Base-by-base conservation (phyloP, 2,888 invertebrate species). In the Trichacis sp. region DNA sequence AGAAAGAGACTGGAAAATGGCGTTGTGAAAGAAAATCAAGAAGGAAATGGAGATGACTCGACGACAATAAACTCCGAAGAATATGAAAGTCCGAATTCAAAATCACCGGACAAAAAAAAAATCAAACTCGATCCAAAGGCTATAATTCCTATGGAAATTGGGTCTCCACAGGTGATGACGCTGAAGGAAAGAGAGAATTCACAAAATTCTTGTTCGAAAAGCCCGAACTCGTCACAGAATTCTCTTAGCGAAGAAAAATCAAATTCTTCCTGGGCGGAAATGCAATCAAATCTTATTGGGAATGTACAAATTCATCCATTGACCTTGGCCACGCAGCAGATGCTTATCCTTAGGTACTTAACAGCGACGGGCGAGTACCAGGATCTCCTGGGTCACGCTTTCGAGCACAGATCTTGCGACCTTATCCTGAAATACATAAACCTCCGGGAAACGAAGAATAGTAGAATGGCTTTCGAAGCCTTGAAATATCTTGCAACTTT, bases 341-440 rank as follows among this genome's bases (percentile, higher is more conserved):
- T 98, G 87, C 88, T 98, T 1, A 96, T 98, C 76, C 85, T 98
- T 19, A 89, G 96, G 73, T 99, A 97, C 82, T 88, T 99, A n/a
- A 94, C 96, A 2, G 95, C 98, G 0, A 93, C 98, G 90, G 98
- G 97, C 11, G 98, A 98, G 81, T 98, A 98, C 82, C 98, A 98
- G 84, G 98, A 97, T 91, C 93, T 97, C 82, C 88, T 99, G 19
- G 92, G 93, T 49, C 93, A 95, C 83, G 94, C 97, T 43, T 96
- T 97, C 85, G 98, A 97, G 78, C 92, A 96, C 78, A 93, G 93
- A 83, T 97, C 96, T 0, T 87, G 98, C 66, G 93, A 94, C 33
- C 86, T 98, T 17, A 95, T 99, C 71, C 88, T 97, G 48, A 92
- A 92, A 20, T 97, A 97, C 83, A 91, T 97, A 12, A 95, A 97